These are phyloP conservation scores for Microtus pennsylvanicus DNA, from an alignment of 2,113 vertebrate species.

Conservation along the genomic window DNA sequence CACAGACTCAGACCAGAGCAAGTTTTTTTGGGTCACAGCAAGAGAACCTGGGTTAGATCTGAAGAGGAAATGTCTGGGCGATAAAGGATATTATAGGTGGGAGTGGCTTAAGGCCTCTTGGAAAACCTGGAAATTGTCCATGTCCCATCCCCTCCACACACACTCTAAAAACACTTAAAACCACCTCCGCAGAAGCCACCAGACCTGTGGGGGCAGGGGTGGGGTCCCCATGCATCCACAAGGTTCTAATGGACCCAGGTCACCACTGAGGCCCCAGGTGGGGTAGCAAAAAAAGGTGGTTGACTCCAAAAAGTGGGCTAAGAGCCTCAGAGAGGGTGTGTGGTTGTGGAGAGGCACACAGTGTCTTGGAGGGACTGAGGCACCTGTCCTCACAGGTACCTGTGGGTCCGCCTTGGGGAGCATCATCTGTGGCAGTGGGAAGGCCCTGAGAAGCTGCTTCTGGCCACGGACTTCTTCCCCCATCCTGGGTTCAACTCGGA, in stretches of 20 bases:
- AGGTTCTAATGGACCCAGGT: constrained; percentile 38
- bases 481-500: constrained; percentile 81
- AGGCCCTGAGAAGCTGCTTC: constrained; percentile 80
- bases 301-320: not conserved
- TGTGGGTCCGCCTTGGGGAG: constrained; percentile 84
- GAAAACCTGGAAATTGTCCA: constrained; percentile 29
- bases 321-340: not conserved
- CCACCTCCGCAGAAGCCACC: constrained; percentile 56
- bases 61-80: not conserved
- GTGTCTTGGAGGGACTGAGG: too few relatives aligned
- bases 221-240: constrained; percentile 34
- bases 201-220: constrained; percentile 45
- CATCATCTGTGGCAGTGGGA: constrained; percentile 81
- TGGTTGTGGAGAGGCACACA: not conserved
- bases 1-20: not conserved
- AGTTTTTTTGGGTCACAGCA: not conserved
- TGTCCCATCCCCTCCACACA: not conserved
- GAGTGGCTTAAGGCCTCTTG: not conserved
- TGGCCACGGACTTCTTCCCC: constrained; percentile 76
- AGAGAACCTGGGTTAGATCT: not conserved
- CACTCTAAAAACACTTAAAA: not conserved
- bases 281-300: not conserved
- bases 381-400: constrained; percentile 55
- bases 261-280: constrained; percentile 4
- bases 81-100: not conserved